Evolutionary conservation across 2,113 vertebrate genomes (phyloP).

Genomic region (Panthera uncia): DNA sequence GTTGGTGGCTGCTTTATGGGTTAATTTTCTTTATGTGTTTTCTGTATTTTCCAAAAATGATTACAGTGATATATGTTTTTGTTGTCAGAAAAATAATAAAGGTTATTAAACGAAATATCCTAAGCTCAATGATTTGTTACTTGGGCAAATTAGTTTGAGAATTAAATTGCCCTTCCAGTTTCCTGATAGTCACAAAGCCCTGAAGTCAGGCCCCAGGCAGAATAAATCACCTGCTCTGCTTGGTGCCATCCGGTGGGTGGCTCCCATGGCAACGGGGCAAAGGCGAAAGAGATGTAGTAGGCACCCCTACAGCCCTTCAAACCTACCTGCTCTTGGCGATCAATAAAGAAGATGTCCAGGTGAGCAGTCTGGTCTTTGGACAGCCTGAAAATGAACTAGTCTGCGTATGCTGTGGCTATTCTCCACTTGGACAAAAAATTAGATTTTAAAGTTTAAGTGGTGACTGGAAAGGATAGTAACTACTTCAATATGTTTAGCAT

Average conservation of each 20-base stretch:
- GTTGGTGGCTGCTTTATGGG: neutral
- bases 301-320: accelerated
- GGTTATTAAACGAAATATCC: neutral
- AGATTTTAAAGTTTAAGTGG: neutral
- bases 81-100: neutral
- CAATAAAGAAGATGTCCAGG: neutral
- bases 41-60: neutral
- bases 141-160: neutral
- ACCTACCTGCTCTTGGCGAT: neutral
- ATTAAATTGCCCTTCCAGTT: neutral
- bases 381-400: neutral
- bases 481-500: neutral
- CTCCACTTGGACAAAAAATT: neutral
- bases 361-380: neutral
- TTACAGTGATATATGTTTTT: neutral
- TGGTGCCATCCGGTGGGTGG: neutral
- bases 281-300: neutral
- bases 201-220: neutral
- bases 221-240: neutral
- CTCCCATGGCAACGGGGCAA: neutral
- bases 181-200: neutral
- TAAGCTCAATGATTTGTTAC: neutral
- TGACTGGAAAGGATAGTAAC: neutral
- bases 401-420: neutral
- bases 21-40: neutral